phyloP scores from a whole-genome alignment of 2,113 vertebrate genomes.

The Axis porcinus region DNA sequence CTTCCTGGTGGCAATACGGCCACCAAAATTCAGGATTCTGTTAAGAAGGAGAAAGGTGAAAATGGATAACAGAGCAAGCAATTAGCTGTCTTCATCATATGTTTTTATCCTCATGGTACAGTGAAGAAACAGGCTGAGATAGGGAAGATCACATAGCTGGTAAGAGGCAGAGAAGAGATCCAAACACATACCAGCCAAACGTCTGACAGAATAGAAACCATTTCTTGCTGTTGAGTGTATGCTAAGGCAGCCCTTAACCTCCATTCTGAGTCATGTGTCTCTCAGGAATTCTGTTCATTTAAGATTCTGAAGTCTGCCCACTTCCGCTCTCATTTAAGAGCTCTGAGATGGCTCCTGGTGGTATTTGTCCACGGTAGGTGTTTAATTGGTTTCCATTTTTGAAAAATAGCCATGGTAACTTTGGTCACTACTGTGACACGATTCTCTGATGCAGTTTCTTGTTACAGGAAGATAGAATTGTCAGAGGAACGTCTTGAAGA shows the following conservation, averaged over 20 bases:
- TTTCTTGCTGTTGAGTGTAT: accelerated
- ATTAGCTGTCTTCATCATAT: neutral
- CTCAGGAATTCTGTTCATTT: neutral
- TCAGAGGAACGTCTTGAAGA: neutral
- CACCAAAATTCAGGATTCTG: neutral
- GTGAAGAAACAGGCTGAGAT: neutral
- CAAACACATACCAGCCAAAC: neutral
- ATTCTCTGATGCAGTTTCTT: neutral
- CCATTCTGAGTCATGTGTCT: neutral
- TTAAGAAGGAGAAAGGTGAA: neutral
- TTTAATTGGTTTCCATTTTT: conserved; percentile 1
- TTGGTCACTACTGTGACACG: neutral
- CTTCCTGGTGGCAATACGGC: neutral
- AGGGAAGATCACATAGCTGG: neutral
- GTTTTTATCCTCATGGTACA: neutral
- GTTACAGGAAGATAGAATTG: neutral
- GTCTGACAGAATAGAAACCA: neutral
- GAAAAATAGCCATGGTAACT: neutral
- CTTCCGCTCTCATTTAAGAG: neutral
- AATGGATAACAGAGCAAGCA: neutral
- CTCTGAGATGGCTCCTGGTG: neutral
- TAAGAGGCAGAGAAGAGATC: neutral
- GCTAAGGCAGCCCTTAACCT: neutral
- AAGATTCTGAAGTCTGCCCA: neutral
- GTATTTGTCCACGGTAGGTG: neutral